Evolutionary conservation across 2,888 invertebrate species (phyloP).

Genomic region (Tillus elongatus): DNA sequence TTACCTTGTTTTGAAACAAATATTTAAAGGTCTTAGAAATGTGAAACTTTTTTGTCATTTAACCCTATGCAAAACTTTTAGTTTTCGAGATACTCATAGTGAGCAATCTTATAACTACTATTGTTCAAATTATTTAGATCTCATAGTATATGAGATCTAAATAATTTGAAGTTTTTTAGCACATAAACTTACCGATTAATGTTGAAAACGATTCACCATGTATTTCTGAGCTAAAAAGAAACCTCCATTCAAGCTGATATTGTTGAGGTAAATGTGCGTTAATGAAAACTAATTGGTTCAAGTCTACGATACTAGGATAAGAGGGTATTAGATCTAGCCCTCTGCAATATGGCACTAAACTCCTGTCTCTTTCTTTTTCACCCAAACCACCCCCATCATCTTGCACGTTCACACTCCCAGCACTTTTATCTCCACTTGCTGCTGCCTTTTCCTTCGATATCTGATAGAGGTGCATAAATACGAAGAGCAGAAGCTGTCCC

Average conservation of each 20-base stretch:
- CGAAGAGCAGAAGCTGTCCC: constrained; percentile 44
- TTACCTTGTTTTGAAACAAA: no score
- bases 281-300: constrained; percentile 70
- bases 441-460: constrained; percentile 42
- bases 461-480: constrained; percentile 47
- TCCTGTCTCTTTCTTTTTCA: constrained; percentile 42
- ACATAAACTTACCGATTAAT: constrained; percentile 53
- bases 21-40: no score
- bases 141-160: no score
- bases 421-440: constrained; percentile 15
- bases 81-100: no score
- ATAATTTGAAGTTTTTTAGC: no score
- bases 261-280: constrained; percentile 70
- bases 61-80: no score
- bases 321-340: constrained; percentile 66
- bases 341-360: constrained; percentile 45
- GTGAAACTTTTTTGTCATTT: no score
- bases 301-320: constrained; percentile 65
- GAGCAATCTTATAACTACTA: no score
- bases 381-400: constrained; percentile 27
- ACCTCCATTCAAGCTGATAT: constrained; percentile 72
- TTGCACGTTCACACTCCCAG: constrained; percentile 13
- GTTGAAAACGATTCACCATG: constrained; percentile 89
- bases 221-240: constrained; percentile 75
- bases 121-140: no score